A percentile compares a stretch with the other conserved stretches of the same genome.
These are phyloP conservation scores for Pocota personata DNA, from an alignment of 2,888 invertebrate genomes.

Conservation along the genomic window DNA sequence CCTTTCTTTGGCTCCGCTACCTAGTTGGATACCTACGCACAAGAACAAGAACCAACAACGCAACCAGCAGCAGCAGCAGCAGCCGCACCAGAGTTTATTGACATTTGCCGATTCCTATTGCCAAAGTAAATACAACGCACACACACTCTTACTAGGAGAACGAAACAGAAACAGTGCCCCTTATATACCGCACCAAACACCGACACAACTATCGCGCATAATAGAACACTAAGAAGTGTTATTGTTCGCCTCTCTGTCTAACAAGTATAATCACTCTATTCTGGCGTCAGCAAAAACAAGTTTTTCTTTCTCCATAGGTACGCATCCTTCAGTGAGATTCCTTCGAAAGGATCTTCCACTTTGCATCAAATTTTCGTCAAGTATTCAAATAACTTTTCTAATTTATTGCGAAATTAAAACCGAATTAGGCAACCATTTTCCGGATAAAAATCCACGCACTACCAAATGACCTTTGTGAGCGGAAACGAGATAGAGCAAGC, in stretches of 20 bases:
- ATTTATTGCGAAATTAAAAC: neutral
- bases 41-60: slow-evolving; percentile 61
- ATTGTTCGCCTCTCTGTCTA: slow-evolving; percentile 67
- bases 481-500: slow-evolving; percentile 54
- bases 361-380: neutral
- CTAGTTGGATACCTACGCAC: slow-evolving; percentile 66
- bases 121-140: slow-evolving; percentile 65
- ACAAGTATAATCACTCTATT: slow-evolving; percentile 30
- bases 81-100: slow-evolving; percentile 68
- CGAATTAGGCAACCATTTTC: neutral
- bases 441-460: slow-evolving; percentile 35
- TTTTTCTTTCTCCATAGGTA: slow-evolving; percentile 40
- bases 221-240: slow-evolving; percentile 64
- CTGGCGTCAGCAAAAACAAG: slow-evolving; percentile 57
- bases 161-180: slow-evolving; percentile 28
- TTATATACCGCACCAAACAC: slow-evolving; percentile 5
- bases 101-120: slow-evolving; percentile 73
- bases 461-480: slow-evolving; percentile 64
- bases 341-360: neutral
- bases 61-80: slow-evolving; percentile 40
- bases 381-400: neutral
- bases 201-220: slow-evolving; percentile 19
- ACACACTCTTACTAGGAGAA: slow-evolving; percentile 15
- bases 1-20: slow-evolving; percentile 31
- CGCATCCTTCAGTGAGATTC: neutral